Evolutionary conservation across 92 coral and sea anemone genomes (phyloP).

Genomic region (Epizoanthus rinbou): DNA sequence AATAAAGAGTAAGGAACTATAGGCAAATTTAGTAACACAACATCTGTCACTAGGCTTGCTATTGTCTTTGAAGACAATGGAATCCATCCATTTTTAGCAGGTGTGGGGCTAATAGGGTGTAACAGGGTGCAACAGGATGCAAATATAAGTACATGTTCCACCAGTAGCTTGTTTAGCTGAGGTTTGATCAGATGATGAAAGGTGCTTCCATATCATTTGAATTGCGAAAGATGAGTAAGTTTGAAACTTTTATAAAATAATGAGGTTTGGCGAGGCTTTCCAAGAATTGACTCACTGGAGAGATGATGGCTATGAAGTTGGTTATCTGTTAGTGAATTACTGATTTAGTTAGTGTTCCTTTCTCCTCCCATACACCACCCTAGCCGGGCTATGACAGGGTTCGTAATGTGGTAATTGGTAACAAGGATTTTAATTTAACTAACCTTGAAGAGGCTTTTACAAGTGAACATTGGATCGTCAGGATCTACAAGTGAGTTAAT

Average conservation of each 20-base stretch:
- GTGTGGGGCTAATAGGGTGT: too few species aligned
- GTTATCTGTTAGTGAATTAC: background rate
- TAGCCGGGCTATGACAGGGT: constrained; percentile 89
- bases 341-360: constrained; percentile 1
- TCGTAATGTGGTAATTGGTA: constrained; percentile 91
- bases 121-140: too few species aligned
- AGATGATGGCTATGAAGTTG: background rate
- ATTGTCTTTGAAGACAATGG: too few species aligned
- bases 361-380: constrained; percentile 29
- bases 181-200: too few species aligned
- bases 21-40: too few species aligned
- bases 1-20: too few species aligned
- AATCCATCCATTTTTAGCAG: too few species aligned
- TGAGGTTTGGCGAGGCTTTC: background rate
- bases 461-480: constrained; percentile 94
- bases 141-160: too few species aligned
- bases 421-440: constrained; percentile 79
- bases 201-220: too few species aligned
- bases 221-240: too few species aligned
- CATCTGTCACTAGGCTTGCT: too few species aligned
- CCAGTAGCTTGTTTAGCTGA: too few species aligned
- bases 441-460: constrained; percentile 94
- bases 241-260: background rate
- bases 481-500: constrained; percentile 87
- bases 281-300: background rate